Evolutionary conservation across 1,140 invertebrate species (phyloP).

Genomic region (Pseudomyrmex concolor): DNA sequence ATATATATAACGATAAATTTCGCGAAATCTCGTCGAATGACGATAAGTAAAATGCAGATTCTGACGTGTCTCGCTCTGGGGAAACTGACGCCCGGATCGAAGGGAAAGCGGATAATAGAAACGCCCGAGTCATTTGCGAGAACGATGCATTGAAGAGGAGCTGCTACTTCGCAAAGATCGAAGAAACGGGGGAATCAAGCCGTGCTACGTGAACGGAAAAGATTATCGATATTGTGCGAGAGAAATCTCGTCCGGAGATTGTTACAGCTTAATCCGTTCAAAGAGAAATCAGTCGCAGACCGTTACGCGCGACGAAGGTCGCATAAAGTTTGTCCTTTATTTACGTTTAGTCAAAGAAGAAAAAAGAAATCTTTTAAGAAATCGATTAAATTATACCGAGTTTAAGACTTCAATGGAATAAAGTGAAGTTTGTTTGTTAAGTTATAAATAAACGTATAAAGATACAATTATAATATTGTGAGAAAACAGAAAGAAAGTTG

Average conservation of each 20-base stretch:
- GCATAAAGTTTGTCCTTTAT: conserved; percentile 39
- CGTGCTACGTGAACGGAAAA: conserved; percentile 23
- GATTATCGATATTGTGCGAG: conserved; percentile 41
- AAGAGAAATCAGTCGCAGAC: neutral
- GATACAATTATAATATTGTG: neutral
- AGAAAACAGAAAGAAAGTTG: neutral
- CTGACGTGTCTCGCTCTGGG: neutral
- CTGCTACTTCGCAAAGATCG: conserved; percentile 54
- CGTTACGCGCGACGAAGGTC: conserved; percentile 5
- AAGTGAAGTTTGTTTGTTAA: conserved; percentile 37
- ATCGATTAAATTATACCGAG: conserved; percentile 20
- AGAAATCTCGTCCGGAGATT: conserved; percentile 9
- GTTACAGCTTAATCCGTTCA: conserved; percentile 29
- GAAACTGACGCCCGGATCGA: conserved; percentile 37
- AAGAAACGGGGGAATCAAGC: neutral
- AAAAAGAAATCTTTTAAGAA: neutral
- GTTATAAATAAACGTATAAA: conserved; percentile 4
- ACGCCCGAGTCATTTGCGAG: conserved; percentile 46
- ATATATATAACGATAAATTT: conserved; percentile 42
- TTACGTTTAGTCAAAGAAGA: neutral
- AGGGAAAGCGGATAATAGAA: conserved; percentile 30
- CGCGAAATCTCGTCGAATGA: conserved; percentile 7
- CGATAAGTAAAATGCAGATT: conserved; percentile 39
- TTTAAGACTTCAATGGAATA: conserved; percentile 17
- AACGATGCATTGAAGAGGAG: conserved; percentile 47